Percentiles rank a stretch among this genome's conserved stretches.
These are phyloP conservation scores for Listronotus bonariensis DNA, from an alignment of 1,140 invertebrate species.

Conservation along the genomic window DNA sequence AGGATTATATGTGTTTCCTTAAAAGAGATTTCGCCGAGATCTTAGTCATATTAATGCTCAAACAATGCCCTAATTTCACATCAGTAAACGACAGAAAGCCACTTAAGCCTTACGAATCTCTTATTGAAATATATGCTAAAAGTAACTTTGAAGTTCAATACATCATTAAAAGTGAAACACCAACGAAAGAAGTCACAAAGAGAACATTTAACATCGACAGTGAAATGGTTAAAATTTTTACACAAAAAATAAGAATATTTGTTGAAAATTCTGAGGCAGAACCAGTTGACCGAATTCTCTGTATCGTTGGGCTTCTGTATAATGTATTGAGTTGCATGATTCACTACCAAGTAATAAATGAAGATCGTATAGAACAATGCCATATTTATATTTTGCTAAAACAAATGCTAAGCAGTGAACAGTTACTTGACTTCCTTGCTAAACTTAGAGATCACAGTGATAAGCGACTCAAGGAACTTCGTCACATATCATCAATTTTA, in stretches of 20 bases:
- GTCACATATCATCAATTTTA: slow-evolving; percentile 16
- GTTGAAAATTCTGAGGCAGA: background rate
- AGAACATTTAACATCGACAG: slow-evolving; percentile 22
- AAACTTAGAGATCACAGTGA: slow-evolving; percentile 27
- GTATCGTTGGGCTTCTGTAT: slow-evolving; percentile 32
- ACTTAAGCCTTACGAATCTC: slow-evolving; percentile 13
- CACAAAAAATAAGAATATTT: slow-evolving; percentile 23
- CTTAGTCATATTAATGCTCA: slow-evolving; percentile 45
- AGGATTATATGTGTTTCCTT: slow-evolving; percentile 33
- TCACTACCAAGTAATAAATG: slow-evolving; percentile 24
- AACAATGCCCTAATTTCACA: slow-evolving; percentile 43
- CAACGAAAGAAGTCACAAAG: slow-evolving; percentile 3
- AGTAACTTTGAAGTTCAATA: slow-evolving; percentile 38
- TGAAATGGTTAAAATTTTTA: slow-evolving; percentile 17
- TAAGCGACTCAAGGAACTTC: slow-evolving; percentile 13
- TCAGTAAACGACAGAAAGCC: slow-evolving; percentile 7
- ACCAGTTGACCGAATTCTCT: slow-evolving; percentile 16
- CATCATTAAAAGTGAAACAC: background rate
- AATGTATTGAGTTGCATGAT: slow-evolving; percentile 33
- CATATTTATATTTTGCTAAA: slow-evolving; percentile 21
- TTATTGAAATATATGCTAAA: slow-evolving; percentile 42
- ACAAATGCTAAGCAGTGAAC: slow-evolving; percentile 16
- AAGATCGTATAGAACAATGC: slow-evolving; percentile 20
- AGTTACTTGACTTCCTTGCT: slow-evolving; percentile 14
- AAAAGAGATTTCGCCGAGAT: slow-evolving; percentile 40